Evolutionary conservation across 2,797 vertebrate species (phyloP).

Genomic region (Alosa sapidissima): DNA sequence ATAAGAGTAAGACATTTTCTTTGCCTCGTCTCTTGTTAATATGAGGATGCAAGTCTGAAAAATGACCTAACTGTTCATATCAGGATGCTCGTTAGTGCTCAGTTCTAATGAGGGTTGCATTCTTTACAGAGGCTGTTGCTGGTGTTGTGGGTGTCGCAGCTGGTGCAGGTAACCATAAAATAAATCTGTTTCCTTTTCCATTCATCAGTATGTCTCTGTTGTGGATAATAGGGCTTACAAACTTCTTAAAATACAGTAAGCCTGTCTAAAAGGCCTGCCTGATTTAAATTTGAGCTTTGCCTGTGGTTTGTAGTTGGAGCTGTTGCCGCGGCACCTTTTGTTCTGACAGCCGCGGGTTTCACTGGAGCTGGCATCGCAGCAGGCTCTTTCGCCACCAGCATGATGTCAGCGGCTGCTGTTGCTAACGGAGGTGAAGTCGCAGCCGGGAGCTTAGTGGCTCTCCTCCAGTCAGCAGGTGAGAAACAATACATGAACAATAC

Average conservation of each 20-base stretch:
- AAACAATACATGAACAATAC: background rate
- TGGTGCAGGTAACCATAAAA: background rate
- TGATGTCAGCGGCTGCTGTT: slow-evolving; percentile 60
- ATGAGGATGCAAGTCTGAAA: background rate
- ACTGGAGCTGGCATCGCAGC: slow-evolving; percentile 56
- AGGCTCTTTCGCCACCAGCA: slow-evolving; percentile 49
- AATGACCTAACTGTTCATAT: background rate
- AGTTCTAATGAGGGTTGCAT: background rate
- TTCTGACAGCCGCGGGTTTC: slow-evolving; percentile 41
- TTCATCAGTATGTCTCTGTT: background rate
- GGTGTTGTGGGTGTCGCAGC: background rate
- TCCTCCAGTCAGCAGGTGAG: slow-evolving; percentile 55
- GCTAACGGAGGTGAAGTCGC: slow-evolving; percentile 62
- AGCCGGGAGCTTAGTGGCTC: slow-evolving; percentile 53
- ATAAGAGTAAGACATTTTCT: background rate
- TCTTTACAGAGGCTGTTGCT: background rate
- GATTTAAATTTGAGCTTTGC: background rate
- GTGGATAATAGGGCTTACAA: background rate
- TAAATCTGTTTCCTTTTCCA: background rate
- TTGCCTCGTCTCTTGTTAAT: background rate
- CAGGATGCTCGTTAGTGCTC: background rate
- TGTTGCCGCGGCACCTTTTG: slow-evolving; percentile 32
- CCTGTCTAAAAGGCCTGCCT: background rate
- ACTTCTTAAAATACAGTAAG: too few species aligned
- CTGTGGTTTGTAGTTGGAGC: slow-evolving; percentile 17